Conservation (phyloP, 2,797 vertebrate genomes). For the Morelia viridis region DNA sequence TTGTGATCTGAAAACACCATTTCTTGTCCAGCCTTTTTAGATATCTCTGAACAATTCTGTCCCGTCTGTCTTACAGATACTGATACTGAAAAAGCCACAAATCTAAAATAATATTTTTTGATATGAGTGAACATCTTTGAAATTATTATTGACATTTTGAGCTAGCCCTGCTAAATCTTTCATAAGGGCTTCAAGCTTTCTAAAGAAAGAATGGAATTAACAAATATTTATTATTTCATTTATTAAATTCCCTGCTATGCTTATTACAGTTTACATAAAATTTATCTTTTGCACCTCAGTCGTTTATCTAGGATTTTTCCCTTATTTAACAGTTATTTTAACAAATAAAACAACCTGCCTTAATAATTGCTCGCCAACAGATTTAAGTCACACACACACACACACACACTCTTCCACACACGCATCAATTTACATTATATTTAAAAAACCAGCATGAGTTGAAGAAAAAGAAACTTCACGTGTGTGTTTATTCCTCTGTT, state of each 20-base stretch:
- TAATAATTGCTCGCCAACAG: not conserved
- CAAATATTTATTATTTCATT: not conserved
- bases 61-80: not conserved
- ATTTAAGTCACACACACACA: constrained; percentile 18
- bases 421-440: constrained; percentile 28
- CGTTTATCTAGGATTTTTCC: not conserved
- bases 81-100: not conserved
- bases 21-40: not conserved
- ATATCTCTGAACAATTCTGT: not conserved
- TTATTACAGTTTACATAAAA: not conserved
- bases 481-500: constrained; percentile 70
- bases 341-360: not conserved
- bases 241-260: not conserved
- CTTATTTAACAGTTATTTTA: not conserved
- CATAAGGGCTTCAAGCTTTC: not conserved
- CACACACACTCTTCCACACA: not conserved
- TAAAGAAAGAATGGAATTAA: not conserved
- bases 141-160: not conserved
- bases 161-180: not conserved
- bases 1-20: not conserved
- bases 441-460: constrained; percentile 33
- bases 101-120: not conserved
- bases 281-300: constrained; percentile 5
- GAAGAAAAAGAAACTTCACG: constrained; percentile 64
- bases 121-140: not conserved